Evolutionary conservation across 1,140 invertebrate genomes (phyloP).

Genomic region (Mizuhopecten yessoensis): DNA sequence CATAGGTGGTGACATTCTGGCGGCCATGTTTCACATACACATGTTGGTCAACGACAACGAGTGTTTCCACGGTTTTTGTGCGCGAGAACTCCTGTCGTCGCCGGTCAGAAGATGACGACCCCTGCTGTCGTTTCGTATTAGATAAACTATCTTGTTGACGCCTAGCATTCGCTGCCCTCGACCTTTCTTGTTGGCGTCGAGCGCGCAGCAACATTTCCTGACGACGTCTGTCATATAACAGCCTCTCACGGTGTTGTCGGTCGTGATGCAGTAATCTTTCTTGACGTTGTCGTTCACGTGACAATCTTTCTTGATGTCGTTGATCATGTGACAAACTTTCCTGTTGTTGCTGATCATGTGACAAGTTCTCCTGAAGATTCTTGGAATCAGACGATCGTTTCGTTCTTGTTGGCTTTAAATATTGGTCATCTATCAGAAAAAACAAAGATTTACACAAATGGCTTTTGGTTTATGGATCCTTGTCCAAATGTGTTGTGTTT

Average conservation of each 20-base stretch:
- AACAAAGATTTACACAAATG: no score
- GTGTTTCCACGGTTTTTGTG: constrained; percentile 70
- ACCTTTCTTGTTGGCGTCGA: neutral
- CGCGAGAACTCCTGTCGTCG: constrained; percentile 10
- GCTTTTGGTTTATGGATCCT: no score
- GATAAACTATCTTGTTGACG: neutral
- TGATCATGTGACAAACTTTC: neutral
- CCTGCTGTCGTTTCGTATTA: neutral
- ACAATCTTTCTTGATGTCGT: neutral
- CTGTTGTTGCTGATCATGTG: neutral
- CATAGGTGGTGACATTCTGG: constrained; percentile 77
- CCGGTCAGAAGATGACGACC: neutral
- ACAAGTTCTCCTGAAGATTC: neutral
- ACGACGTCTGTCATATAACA: neutral
- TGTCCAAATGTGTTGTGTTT: no score
- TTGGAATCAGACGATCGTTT: constrained; percentile 56
- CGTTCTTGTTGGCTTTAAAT: constrained; percentile 63
- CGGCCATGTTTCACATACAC: constrained; percentile 75
- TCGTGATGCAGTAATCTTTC: neutral
- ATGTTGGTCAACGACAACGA: constrained; percentile 74
- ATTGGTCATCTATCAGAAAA: constrained; percentile 43
- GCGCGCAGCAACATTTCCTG: constrained; percentile 11
- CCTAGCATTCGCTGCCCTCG: neutral
- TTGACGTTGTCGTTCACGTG: neutral
- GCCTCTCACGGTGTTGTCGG: neutral